A percentile compares a stretch with the other conserved stretches of the same genome.
Conservation (phyloP, 2,113 vertebrate species). For the Rhabdomys dilectus region DNA sequence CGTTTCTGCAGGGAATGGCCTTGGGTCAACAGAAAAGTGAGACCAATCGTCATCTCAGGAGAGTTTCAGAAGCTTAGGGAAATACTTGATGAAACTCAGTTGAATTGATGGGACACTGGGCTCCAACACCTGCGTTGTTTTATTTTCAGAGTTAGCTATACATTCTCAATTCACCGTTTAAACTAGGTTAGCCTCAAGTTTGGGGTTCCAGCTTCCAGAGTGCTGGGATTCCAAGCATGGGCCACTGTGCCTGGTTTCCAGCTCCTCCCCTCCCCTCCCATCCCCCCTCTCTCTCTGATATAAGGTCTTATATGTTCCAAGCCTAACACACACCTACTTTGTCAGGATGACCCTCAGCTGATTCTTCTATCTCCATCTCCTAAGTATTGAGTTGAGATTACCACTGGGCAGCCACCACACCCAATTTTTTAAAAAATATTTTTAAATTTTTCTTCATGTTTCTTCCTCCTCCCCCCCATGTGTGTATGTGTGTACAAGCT, state of each 20-base stretch:
- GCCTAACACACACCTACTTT: not conserved
- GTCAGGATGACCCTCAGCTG: not conserved
- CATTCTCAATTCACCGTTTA: not conserved
- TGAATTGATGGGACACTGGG: not conserved
- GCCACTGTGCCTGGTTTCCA: too few species aligned
- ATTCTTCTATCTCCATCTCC: not conserved
- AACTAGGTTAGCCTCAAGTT: not conserved
- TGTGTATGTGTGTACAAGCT: not conserved
- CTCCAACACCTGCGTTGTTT: not conserved
- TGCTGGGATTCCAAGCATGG: not conserved
- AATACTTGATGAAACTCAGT: slow-evolving; percentile 30
- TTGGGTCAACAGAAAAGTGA: not conserved
- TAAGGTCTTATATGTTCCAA: not conserved
- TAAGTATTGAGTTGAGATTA: not conserved
- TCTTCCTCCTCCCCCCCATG: too few species aligned
- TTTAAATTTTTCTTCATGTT: not conserved
- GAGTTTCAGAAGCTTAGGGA: slow-evolving; percentile 12
- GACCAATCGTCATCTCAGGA: not conserved
- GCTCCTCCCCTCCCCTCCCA: accelerated
- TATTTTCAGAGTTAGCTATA: not conserved
- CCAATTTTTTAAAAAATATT: too few species aligned
- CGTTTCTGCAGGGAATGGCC: not conserved
- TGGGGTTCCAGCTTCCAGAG: not conserved
- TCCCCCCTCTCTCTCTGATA: not conserved
- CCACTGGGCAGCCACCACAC: not conserved